Base-by-base conservation (phyloP, 2,888 invertebrate species). In the Eupithecia tripunctaria region DNA sequence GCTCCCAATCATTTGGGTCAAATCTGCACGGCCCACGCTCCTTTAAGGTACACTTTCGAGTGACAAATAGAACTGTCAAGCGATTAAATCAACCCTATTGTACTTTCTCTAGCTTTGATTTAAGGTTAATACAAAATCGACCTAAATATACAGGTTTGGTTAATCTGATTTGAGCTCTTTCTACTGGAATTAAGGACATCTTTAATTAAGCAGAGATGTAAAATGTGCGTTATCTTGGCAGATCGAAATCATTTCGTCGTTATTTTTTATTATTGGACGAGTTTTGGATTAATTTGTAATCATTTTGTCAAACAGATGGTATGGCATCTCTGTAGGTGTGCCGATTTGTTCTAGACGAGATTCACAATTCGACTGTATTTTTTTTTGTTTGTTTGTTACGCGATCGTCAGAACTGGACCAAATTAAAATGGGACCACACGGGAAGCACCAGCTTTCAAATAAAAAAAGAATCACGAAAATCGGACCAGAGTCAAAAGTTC, bases 101-200 rank as follows among this genome's bases (percentile, higher is more conserved):
- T 75, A 64, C 75, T 78, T 78, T 75, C 78, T 78, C 76, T 74
- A 51, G 56, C 59, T 68, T 71, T 59, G 59, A 64, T 72, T 70
- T 70, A 80, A 80, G 80, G 71, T 80, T 67, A 72, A 75, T 76
- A 78, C 80, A 78, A 81, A 79, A 82, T 81, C 79, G 84, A 77
- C 82, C 85, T 62, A 82, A 84, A 84, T 84, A 75, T 76, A 82
- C 83, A 80, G 81, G 82, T 84, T 84, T 77, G 70, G 73, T 74
- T 76, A 74, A 74, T 74, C 73, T 70, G 71, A 75, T 74, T 47
- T 72, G 67, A 73, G 65, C 70, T 79, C 68, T 72, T 71, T 70
- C 38, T 21, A 59, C 69, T 72, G 68, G 77, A 67, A 78, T 79
- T 78, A 78, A 77, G 78, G 66, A 79, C 74, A 43, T 56, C 25